Conservation (phyloP, 2,113 vertebrate genomes). For the Labeo rohita region DNA sequence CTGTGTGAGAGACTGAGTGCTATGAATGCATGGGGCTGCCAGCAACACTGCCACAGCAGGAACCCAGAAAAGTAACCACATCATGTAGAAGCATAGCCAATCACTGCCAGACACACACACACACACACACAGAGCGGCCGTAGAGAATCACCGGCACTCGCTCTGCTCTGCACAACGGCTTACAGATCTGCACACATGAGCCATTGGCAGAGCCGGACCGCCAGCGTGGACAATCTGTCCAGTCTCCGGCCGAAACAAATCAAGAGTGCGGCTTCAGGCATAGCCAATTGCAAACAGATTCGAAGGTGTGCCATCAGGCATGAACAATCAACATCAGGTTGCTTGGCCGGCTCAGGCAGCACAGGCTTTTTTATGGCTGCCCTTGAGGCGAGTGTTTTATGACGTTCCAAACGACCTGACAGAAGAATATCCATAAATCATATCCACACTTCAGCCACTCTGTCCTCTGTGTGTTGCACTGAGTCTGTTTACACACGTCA, state of each 20-base stretch:
- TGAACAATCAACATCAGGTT: slow-evolving; percentile 47
- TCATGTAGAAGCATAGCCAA: slow-evolving; percentile 66
- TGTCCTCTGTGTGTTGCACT: neutral
- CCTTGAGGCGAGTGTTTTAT: slow-evolving; percentile 30
- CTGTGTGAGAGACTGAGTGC: slow-evolving; percentile 53
- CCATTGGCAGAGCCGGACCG: neutral
- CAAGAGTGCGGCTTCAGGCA: slow-evolving; percentile 35
- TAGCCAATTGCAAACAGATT: slow-evolving; percentile 55
- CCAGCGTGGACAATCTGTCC: slow-evolving; percentile 44
- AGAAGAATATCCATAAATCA: slow-evolving; percentile 37
- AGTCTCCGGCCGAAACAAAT: slow-evolving; percentile 4
- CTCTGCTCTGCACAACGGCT: neutral
- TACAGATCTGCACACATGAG: neutral
- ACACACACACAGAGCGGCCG: slow-evolving; percentile 13
- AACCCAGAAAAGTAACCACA: slow-evolving; percentile 66
- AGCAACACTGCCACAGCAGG: slow-evolving; percentile 64
- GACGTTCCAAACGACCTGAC: slow-evolving; percentile 21
- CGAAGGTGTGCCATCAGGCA: slow-evolving; percentile 33
- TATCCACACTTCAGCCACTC: slow-evolving; percentile 39
- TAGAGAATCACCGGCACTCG: neutral
- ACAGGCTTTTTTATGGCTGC: neutral
- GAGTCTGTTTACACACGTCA: slow-evolving; percentile 12
- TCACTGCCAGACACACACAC: slow-evolving; percentile 64
- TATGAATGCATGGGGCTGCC: slow-evolving; percentile 46
- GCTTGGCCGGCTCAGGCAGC: neutral